Evolutionary conservation across 2,797 vertebrate species (phyloP), one percentile per base, ranked within the genome.

Genomic region (Malacoctenus gilli): DNA sequence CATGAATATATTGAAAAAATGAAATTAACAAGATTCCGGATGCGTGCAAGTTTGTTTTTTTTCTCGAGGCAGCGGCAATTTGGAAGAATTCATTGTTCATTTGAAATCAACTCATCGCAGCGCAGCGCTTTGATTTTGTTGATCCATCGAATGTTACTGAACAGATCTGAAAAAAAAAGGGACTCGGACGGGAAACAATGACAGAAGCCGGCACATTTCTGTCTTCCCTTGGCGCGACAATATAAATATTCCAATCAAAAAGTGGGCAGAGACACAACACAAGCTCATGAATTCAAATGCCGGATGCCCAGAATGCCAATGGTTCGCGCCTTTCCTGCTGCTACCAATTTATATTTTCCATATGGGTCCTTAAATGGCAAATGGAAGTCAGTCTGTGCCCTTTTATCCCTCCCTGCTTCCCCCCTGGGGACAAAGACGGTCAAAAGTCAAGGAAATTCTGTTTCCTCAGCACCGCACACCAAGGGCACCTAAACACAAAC

Each of bases 401-500:
- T 90, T 83, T 82, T 55, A 69, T 85, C 79, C 79, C 79, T 77
- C 74, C 62, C 55, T 44, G 64, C 62, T 20, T 54, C 81, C 75
- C 90, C 86, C 85, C 85, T 54, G 72, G 92, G 89, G 88, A 89
- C 76, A 47, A 68, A 83, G 62, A 70, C 61, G 89, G 91, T 91
- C 91, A 92, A 87, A 92, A 92, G 92, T 92, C 91, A 92, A 92
- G 86, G 87, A 91, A 89, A 91, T 90, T 90, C 83, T 72, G 87
- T 92, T 91, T 90, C 83, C 67, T 83, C 79, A 74, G 85, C 77
- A 69, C 70, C 75, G 83, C 69, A 68, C 80, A 80, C 80, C 82
- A 85, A 87, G 85, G 86, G 84, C 84, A 76, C 70, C 60, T 75
- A 87, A 89, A 89, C 85, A 83, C 87, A 89, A 88, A 85, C 89